Base-by-base conservation (phyloP, 2,888 invertebrate genomes). In the Rambutsinella grinnellia region DNA sequence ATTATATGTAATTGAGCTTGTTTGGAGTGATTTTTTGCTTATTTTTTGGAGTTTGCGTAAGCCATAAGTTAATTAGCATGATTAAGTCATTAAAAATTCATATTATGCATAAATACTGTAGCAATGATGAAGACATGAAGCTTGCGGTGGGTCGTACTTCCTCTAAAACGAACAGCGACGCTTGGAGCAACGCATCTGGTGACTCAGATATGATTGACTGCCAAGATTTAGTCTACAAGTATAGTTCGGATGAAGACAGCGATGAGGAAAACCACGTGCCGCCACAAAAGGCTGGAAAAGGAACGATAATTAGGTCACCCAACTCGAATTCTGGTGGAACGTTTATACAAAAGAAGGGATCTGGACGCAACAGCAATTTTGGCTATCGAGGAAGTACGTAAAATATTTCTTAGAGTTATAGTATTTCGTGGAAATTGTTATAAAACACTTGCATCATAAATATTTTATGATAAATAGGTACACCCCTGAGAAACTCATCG, bases 201-300 rank as follows among this genome's bases (percentile, higher is more conserved):
- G 72, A 74, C 44, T 74, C 66, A 66, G 72, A 74, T 61, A 66
- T 74, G 60, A 56, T 63, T 65, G 78, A 78, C 57, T 65, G 65
- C 6, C 78, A 66, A 36, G 74, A 68, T 17, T 63, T 79, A 67
- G 74, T 80, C n/a, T 82, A 82, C 36, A 70, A 76, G 56, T 82
- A 82, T 72, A 79, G 78, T 49, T 80, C 80, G 1, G 79, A 74
- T 3, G 80, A 80, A 10, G 78, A 78, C 26, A 77, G 76, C 46
- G 67, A 78, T 17, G 74, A 77, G 53, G 72, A 78, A 63, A 75
- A 75, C 63, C 61, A 54, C 17, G 54, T 36, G 13, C 65, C 75
- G 21, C 54, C 51, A 17, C 24, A 60, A 1, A 68, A 57, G 47
- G 24, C 27, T 6, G 68, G 75, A 62, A 47, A 58, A 19, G 56